A percentile compares a stretch with the other conserved stretches of the same genome.
phyloP scores from a whole-genome alignment of 2,113 vertebrate genomes.

The cat (Felis catus) region DNA sequence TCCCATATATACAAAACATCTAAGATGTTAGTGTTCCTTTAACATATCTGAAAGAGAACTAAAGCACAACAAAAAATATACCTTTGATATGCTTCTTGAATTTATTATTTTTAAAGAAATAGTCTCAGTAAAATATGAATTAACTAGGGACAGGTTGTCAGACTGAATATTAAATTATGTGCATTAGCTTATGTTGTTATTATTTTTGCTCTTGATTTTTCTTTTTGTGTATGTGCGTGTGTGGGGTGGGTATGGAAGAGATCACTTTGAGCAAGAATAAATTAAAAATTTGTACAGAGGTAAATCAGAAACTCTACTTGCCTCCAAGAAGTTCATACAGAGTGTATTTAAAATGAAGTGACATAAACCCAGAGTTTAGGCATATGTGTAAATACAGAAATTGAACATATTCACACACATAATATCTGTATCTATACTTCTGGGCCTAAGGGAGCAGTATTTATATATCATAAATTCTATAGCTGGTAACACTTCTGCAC shows the following conservation, averaged over 20 bases:
- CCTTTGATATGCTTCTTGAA: neutral
- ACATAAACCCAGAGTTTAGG: neutral
- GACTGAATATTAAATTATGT: neutral
- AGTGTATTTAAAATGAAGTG: neutral
- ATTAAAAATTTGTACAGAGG: neutral
- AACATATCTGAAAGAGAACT: neutral
- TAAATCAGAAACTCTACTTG: neutral
- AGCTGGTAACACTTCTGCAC: neutral
- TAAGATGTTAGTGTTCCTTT: neutral
- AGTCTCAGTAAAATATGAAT: neutral
- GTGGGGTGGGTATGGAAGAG: neutral
- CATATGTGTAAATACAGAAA: neutral
- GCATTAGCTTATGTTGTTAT: neutral
- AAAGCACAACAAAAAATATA: neutral
- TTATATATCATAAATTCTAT: neutral
- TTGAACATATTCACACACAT: neutral
- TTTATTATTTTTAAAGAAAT: neutral
- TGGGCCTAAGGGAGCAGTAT: neutral
- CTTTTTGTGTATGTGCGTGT: neutral
- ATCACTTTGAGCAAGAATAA: neutral
- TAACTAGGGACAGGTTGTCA: neutral
- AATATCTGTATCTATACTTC: neutral
- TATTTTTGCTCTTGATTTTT: neutral
- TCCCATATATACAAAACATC: neutral
- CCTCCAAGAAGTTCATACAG: neutral